These are phyloP conservation scores for Engystomops pustulosus DNA, from an alignment of 2,113 vertebrate species.

Conservation along the genomic window DNA sequence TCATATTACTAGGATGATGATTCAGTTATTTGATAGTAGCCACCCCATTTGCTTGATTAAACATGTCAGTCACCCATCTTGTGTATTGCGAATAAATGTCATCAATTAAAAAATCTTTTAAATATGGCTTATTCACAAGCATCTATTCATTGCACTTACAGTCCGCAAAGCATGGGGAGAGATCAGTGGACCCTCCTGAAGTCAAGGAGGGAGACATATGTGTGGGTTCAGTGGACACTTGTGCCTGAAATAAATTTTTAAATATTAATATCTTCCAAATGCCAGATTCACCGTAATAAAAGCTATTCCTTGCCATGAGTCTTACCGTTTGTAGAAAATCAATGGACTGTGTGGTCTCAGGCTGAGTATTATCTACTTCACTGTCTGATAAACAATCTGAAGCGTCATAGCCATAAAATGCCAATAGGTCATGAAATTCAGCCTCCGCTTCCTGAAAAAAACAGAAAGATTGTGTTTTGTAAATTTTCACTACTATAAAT, in stretches of 20 bases:
- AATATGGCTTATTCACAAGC: neutral
- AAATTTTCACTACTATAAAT: neutral
- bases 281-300: no score
- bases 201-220: conserved; percentile 49
- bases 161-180: neutral
- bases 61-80: no score
- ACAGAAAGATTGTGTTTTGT: neutral
- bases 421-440: conserved; percentile 90
- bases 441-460: conserved; percentile 83
- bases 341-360: neutral
- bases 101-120: no score
- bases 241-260: conserved; percentile 20
- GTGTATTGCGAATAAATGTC: no score
- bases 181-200: conserved; percentile 6
- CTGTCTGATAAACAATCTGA: conserved; percentile 80
- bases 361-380: conserved; percentile 80
- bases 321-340: conserved; percentile 23
- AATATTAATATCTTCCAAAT: no score
- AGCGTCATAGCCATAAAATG: conserved; percentile 89
- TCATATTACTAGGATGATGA: no score
- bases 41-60: no score
- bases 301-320: neutral
- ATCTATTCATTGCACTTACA: conserved; percentile 11
- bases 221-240: neutral
- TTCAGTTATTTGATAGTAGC: no score